phyloP scores from a whole-genome alignment of 2,797 vertebrate species.

The Pipistrellus nathusii region DNA sequence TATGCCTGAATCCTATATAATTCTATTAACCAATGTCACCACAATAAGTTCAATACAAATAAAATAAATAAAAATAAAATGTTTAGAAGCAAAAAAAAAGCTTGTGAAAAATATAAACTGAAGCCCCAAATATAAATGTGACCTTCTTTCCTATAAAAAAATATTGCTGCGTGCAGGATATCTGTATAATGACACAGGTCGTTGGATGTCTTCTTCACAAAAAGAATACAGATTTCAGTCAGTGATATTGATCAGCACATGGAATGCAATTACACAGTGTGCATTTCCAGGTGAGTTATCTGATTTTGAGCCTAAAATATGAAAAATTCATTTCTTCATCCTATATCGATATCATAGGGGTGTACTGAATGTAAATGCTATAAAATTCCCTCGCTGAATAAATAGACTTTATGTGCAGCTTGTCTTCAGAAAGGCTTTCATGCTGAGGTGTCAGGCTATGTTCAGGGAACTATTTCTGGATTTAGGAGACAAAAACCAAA shows the following conservation, averaged over 20 bases:
- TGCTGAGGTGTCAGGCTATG: neutral
- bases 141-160: conserved; percentile 64
- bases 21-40: neutral
- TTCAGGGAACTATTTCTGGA: conserved; percentile 35
- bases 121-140: conserved; percentile 69
- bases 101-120: conserved; percentile 31
- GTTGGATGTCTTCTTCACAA: neutral
- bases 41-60: neutral
- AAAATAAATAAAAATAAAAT: neutral
- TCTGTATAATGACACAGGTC: conserved; percentile 52
- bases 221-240: conserved; percentile 3
- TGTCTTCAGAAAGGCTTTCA: conserved; percentile 7
- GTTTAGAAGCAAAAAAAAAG: neutral
- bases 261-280: conserved; percentile 29
- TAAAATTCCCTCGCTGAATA: conserved; percentile 69
- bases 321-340: conserved; percentile 67
- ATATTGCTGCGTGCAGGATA: neutral
- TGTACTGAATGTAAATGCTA: conserved; percentile 72
- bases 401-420: conserved; percentile 32
- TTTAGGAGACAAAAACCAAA: conserved; percentile 32
- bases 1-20: neutral
- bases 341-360: conserved; percentile 67
- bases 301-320: conserved; percentile 67
- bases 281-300: conserved; percentile 63
- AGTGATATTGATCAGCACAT: conserved; percentile 37